Conservation (phyloP, 2,113 vertebrate genomes). For the Chamaetylas fuelleborni region DNA sequence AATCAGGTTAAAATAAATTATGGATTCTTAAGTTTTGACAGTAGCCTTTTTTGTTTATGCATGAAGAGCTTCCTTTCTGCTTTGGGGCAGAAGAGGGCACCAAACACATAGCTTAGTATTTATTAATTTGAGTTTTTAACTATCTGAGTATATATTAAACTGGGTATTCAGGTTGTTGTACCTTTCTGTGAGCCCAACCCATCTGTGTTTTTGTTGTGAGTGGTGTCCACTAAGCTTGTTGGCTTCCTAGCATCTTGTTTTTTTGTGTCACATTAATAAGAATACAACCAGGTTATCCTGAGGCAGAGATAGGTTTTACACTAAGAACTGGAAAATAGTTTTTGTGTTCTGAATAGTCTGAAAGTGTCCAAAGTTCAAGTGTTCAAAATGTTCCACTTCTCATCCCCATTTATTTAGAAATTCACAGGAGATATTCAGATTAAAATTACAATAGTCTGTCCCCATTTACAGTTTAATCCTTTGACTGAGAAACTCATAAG, state of each 20-base stretch:
- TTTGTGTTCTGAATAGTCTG: background rate
- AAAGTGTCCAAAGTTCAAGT: background rate
- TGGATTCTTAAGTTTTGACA: background rate
- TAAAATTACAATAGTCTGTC: background rate
- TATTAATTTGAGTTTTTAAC: background rate
- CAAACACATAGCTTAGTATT: background rate
- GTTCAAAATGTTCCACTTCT: background rate
- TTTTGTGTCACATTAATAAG: background rate
- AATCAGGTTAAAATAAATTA: slow-evolving; percentile 88
- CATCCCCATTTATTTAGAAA: background rate
- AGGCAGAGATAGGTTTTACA: background rate
- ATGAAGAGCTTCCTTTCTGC: background rate
- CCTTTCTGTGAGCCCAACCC: background rate
- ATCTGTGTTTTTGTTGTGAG: background rate
- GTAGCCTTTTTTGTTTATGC: background rate
- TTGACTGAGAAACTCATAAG: background rate
- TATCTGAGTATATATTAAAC: background rate
- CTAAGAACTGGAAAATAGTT: background rate
- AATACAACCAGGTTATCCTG: background rate
- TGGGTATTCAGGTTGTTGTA: background rate
- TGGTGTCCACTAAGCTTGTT: background rate
- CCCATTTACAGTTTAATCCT: background rate
- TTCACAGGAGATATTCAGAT: background rate
- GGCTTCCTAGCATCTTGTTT: background rate
- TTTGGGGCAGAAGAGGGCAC: slow-evolving; percentile 53